phyloP scores from a whole-genome alignment of 2,888 invertebrate genomes.

The Imbricaverruca yamaguchii region DNA sequence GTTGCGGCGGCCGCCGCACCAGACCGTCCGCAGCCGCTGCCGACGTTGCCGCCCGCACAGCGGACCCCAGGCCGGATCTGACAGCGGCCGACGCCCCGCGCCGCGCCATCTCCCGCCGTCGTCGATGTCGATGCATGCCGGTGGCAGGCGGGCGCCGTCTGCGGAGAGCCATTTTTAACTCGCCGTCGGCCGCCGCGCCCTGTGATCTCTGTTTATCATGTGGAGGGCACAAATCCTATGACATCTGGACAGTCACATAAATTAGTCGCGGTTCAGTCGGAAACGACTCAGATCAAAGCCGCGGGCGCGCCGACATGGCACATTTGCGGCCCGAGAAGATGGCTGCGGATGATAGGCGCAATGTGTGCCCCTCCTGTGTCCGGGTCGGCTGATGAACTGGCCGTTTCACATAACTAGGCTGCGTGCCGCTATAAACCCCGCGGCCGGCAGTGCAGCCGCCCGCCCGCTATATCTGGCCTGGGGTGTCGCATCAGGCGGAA shows the following conservation, averaged over 20 bases:
- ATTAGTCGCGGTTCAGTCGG: not conserved
- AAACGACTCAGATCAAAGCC: not conserved
- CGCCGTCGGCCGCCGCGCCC: not conserved
- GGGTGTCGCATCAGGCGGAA: no score
- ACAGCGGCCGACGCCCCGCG: not conserved
- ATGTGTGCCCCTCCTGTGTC: not conserved
- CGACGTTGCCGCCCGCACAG: no score
- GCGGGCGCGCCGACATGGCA: not conserved
- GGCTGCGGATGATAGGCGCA: constrained; percentile 4
- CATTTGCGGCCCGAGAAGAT: not conserved
- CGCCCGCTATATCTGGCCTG: no score
- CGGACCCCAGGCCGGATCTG: no score
- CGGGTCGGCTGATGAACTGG: not conserved
- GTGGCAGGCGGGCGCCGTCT: not conserved
- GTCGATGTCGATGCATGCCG: not conserved
- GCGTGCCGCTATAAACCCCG: not conserved
- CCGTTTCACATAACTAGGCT: not conserved
- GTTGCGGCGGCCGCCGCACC: no score
- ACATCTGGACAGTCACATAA: constrained; percentile 12
- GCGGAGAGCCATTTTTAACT: not conserved
- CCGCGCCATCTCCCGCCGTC: not conserved
- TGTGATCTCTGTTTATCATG: constrained; percentile 18
- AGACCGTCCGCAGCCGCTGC: no score
- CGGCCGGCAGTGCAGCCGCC: not conserved
- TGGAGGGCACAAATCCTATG: constrained; percentile 3